phyloP scores from a whole-genome alignment of 2,888 invertebrate genomes.

The Sarcophaga rosellei region DNA sequence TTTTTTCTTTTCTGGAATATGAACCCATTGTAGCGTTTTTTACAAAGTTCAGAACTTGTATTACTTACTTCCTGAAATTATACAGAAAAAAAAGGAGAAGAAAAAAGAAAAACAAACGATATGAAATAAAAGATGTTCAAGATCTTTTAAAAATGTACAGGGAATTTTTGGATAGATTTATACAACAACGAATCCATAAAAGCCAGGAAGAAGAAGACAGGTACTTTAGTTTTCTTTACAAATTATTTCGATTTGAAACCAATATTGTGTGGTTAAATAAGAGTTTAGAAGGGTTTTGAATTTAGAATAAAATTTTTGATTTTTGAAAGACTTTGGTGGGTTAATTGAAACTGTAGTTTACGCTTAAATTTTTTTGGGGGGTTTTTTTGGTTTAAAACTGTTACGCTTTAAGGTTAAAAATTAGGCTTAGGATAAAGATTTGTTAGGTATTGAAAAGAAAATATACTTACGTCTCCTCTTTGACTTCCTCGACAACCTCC shows the following conservation, averaged over 20 bases:
- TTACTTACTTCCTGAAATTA: conserved; percentile 81
- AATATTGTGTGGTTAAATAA: neutral
- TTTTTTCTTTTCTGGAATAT: conserved; percentile 68
- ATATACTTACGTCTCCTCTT: conserved; percentile 72
- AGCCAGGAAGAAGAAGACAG: conserved; percentile 47
- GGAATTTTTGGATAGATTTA: conserved; percentile 27
- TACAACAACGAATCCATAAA: conserved; percentile 25
- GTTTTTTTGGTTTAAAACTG: conserved; percentile 4
- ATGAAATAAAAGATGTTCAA: conserved; percentile 44
- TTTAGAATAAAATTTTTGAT: neutral
- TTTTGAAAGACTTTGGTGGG: neutral
- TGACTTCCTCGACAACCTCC: conserved; percentile 81
- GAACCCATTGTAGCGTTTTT: conserved; percentile 68
- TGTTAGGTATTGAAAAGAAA: conserved; percentile 11
- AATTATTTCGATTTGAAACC: neutral
- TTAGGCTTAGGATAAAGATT: conserved; percentile 19
- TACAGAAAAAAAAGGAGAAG: conserved; percentile 75
- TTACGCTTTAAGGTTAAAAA: conserved; percentile 56
- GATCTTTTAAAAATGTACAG: conserved; percentile 7
- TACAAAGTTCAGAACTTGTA: conserved; percentile 69
- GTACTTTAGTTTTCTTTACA: neutral
- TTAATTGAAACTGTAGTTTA: conserved; percentile 44
- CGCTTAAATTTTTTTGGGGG: neutral
- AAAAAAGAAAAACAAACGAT: conserved; percentile 70
- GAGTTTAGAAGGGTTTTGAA: neutral